Evolutionary conservation across 2,113 vertebrate genomes (phyloP), one percentile per base, ranked within the genome.

Genomic region (Emydura subglobosa): DNA sequence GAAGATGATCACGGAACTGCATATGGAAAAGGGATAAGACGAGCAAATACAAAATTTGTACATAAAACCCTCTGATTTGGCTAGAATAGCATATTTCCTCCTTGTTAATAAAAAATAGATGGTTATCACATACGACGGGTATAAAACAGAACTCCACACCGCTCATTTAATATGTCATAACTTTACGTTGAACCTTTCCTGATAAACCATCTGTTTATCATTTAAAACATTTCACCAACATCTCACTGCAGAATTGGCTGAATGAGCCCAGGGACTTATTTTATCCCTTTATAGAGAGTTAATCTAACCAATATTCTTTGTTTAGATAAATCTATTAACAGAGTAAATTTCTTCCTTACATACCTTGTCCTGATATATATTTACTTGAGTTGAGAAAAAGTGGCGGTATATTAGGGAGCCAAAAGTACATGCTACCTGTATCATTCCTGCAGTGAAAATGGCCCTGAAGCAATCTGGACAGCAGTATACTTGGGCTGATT

Each of bases 131-230:
- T 14, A 4, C 25, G 86, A 54, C 89, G 34, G 72, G 34, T 82
- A 39, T 90, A 72, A 92, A 80, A 76, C 57, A 57, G 61, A 81
- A 79, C 3, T 34, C 42, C 17, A 78, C 50, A 8, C 6, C 31
- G 13, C 5, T 72, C 16, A 90, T 87, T 74, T 88, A 68, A 89
- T 89, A 83, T 93, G 47, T 94, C 87, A 89, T 74, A 34, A 59
- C 68, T 90, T 90, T 12, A 92, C 24, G 39, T 11, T 93, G 39
- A 95, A 87, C 12, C 34, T 54, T 65, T 92, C 61, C 53, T 74
- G 83, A 55, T 89, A 89, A 92, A 81, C 25, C 78, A 91, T 87
- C 49, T 95, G 53, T 80, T 92, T 84, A 82, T 87, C 93, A 92
- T 84, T 80, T 87, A 39, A 92, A 53, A 78, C 49, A 42, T 24